Base-by-base conservation (phyloP, 2,797 vertebrate species). In the Acipenser ruthenus region DNA sequence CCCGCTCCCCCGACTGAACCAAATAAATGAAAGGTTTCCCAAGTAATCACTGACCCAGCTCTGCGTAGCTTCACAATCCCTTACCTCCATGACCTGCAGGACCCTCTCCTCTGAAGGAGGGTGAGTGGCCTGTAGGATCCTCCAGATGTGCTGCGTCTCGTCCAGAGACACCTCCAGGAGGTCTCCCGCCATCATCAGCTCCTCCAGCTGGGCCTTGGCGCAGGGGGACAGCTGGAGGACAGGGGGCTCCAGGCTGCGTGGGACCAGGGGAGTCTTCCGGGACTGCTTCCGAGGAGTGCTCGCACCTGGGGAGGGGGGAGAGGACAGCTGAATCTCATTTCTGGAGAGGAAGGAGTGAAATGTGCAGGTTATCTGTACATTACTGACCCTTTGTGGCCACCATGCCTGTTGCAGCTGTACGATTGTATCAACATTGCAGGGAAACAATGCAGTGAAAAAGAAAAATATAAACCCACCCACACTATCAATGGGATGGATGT, bases 121-220 rank as follows among this genome's bases (percentile, higher is more conserved):
- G 67, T 99, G 95, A 0, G 96, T 99, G 70, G 97, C 97, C 82
- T 99, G 96, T 64, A 99, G 87, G 79, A 99, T 99, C 80, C 96
- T 79, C 96, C 97, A 99, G 84, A 99, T 98, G 82, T 99, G 97
- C 74, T 98, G 97, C 12, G 95, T 99, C 81, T 99, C 97, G 73
- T 99, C 97, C 75, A 99, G 84, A 47, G 95, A 97, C 1, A 99
- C 97, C 81, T 99, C 97, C 76, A 99, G 81, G 6, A 99, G 88
- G 80, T 99, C 97, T 61, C 96, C 97, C 67, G 96, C 86, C 96
- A 99, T 97, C 95, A 99, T 98, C 59, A 99, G 90, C 72, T 97
- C 94, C 82, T 98, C 95, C 70, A 99, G 84, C 77, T 96, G 95
- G 69, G 90, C 90, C 76, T 98, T 98, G 0, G 96, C 97, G 67